Evolutionary conservation across 2,797 vertebrate species (phyloP).

Genomic region (Spatula versicolor): DNA sequence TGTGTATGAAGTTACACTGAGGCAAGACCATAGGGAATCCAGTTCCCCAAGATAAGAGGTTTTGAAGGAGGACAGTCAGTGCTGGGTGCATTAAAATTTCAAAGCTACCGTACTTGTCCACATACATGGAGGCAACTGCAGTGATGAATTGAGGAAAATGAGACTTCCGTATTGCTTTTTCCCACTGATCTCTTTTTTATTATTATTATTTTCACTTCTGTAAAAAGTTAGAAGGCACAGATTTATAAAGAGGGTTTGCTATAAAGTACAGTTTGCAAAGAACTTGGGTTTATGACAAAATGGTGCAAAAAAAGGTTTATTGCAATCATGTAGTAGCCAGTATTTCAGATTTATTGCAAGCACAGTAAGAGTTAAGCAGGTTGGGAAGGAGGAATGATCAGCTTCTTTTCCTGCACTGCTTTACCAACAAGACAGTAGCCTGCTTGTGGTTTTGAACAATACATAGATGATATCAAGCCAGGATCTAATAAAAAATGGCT

Average conservation of each 20-base stretch:
- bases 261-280: neutral
- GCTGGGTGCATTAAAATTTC: neutral
- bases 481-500: neutral
- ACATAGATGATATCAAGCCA: neutral
- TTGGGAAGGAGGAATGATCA: neutral
- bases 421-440: neutral
- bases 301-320: accelerated
- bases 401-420: conserved; percentile 12
- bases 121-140: neutral
- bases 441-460: conserved; percentile 23
- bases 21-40: neutral
- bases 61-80: neutral
- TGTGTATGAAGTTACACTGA: neutral
- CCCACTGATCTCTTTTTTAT: neutral
- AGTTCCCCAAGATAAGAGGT: neutral
- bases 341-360: neutral
- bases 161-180: neutral
- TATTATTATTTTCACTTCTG: neutral
- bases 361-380: conserved; percentile 11
- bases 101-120: neutral
- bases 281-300: neutral
- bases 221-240: neutral
- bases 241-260: neutral
- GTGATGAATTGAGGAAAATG: neutral
- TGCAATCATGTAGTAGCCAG: neutral